Evolutionary conservation across 2,797 vertebrate genomes (phyloP).

Genomic region (Amblyopsis hoosieri): DNA sequence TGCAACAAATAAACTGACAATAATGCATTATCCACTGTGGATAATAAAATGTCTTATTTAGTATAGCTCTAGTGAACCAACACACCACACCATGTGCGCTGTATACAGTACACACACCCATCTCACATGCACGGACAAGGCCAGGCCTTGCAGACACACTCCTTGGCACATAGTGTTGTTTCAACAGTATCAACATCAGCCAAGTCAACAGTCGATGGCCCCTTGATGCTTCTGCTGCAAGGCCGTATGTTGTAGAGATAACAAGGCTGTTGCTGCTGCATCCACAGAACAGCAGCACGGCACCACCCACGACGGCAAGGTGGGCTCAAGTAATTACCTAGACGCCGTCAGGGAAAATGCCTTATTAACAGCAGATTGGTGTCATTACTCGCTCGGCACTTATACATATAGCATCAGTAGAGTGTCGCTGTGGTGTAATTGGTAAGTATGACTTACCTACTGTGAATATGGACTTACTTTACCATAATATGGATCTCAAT

Average conservation of each 20-base stretch:
- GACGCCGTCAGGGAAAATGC: constrained; percentile 12
- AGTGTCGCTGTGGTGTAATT: neutral
- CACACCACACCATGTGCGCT: too few species aligned
- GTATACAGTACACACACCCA: neutral
- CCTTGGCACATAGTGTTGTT: constrained; percentile 57
- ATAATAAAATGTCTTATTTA: too few species aligned
- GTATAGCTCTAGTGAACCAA: too few species aligned
- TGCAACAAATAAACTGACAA: too few species aligned
- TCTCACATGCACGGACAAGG: constrained; percentile 18
- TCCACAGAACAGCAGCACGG: constrained; percentile 18
- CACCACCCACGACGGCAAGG: constrained; percentile 18
- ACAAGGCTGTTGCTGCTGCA: constrained; percentile 40
- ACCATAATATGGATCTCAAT: constrained; percentile 34
- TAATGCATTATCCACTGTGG: too few species aligned
- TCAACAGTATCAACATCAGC: constrained; percentile 59
- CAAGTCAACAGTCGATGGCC: constrained; percentile 52
- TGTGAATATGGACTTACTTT: constrained; percentile 22
- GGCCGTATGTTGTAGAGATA: constrained; percentile 36
- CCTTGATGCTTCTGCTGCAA: constrained; percentile 39
- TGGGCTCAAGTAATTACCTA: constrained; percentile 34
- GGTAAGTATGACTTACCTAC: constrained; percentile 16
- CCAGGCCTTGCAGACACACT: constrained; percentile 43
- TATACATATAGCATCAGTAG: neutral
- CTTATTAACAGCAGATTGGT: constrained; percentile 27
- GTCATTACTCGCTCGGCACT: constrained; percentile 6